Base-by-base conservation (phyloP, 1,140 invertebrate species). In the Dryas iulia region DNA sequence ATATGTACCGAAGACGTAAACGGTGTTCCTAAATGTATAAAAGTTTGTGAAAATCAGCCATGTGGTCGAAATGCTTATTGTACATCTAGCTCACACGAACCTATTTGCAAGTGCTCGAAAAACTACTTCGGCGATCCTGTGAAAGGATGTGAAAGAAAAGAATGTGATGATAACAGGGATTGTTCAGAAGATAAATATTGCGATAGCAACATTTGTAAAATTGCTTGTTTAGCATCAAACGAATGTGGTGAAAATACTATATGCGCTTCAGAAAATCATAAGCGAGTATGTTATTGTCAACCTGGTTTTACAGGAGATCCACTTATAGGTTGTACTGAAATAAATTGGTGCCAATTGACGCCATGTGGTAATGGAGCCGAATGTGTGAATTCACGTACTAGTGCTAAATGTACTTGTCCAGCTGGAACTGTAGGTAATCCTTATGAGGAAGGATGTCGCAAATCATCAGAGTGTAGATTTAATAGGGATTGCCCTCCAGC, bases 11-110 rank as follows among this genome's bases (percentile, higher is more conserved):
- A 76, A 14, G 81, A 73, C 57, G 94, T 96, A 79, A 94, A 94
- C 74, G 97, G 96, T 77, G 81, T 95, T 76, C 94, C 95, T 0
- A 94, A 96, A 82, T 97, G 96, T 81, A 88, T 93, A 23, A 94
- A 95, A 67, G 93, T 95, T 2, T 97, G 96, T 81, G 92, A 95
- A 69, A 93, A 94, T 24, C 90, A 94, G n/a, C 84, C 95, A 1
- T 98, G 97, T 79, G 97, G 97, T 14, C 92, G 96, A 63, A 97
- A 97, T 86, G 95, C 97, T 0, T 94, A 95, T 65, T 98, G 97
- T 77, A 90, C 90, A 23, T 94, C 95, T 1, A 91, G 94, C 35
- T 93, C 95, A 72, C 96, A 97, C 82, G 85, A 93, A 59, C 93
- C 96, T 1, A 87, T 94, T 21, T 98, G 97, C 83, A 87, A 92